Percentiles rank a stretch among this genome's conserved stretches.
Conservation (phyloP, 1,140 invertebrate species). For the Vanessa tameamea region DNA sequence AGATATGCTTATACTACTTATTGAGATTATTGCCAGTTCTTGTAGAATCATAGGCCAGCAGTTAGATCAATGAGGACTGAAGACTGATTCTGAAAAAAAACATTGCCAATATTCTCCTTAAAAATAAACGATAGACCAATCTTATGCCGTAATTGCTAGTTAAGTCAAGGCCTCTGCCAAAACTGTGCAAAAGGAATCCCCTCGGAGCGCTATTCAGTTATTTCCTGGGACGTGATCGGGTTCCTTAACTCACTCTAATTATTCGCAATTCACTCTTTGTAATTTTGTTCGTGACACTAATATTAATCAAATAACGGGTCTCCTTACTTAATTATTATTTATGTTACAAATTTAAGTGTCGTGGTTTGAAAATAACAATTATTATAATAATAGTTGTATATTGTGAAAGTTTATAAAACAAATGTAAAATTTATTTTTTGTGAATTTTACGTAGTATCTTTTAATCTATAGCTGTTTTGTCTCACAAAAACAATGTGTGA, state of each 20-base stretch:
- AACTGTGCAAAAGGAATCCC: slow-evolving; percentile 14
- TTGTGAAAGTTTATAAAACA: too few species aligned
- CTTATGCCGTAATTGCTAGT: background rate
- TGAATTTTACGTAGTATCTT: too few species aligned
- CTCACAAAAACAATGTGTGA: too few species aligned
- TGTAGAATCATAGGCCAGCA: too few species aligned
- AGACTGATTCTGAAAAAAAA: too few species aligned
- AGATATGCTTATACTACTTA: too few species aligned
- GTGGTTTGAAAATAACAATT: background rate
- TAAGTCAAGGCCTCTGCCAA: slow-evolving; percentile 4
- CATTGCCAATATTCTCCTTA: too few species aligned
- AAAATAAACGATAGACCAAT: too few species aligned
- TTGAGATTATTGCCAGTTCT: too few species aligned
- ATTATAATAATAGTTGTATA: background rate
- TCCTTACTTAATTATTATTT: background rate
- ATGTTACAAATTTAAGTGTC: background rate
- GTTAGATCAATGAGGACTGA: too few species aligned
- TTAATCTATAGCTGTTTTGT: too few species aligned
- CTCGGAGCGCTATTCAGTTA: slow-evolving; percentile 5
- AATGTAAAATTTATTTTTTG: too few species aligned
- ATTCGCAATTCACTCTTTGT: slow-evolving; percentile 8
- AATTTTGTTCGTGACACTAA: slow-evolving; percentile 11
- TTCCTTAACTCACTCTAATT: slow-evolving; percentile 9
- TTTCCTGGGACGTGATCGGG: slow-evolving; percentile 27
- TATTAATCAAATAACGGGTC: background rate